Conservation (phyloP, 2,797 vertebrate species). For the Pampus argenteus region DNA sequence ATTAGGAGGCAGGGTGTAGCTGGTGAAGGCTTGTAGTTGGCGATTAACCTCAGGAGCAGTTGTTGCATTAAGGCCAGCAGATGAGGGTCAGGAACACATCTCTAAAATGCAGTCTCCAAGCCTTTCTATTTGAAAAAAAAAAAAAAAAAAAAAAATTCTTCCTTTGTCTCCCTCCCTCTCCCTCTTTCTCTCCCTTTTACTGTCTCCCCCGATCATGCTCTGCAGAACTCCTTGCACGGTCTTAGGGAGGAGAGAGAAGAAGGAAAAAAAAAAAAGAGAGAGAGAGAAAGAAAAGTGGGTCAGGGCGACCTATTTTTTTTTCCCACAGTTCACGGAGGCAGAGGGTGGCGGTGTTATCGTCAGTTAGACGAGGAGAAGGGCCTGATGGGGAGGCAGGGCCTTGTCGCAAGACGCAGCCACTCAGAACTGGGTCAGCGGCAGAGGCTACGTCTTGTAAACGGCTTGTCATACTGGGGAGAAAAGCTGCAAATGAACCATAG, state of each 20-base stretch:
- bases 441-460: constrained; percentile 85
- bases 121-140: no score
- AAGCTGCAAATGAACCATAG: constrained; percentile 86
- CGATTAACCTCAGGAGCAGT: constrained; percentile 53
- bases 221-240: constrained; percentile 80
- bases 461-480: constrained; percentile 83
- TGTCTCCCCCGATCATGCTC: constrained; percentile 81
- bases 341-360: constrained; percentile 86
- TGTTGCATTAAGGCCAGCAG: constrained; percentile 63
- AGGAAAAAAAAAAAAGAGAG: constrained; percentile 28
- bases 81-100: constrained; percentile 58
- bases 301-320: constrained; percentile 88
- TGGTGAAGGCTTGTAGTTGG: constrained; percentile 21
- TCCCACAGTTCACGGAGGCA: constrained; percentile 87
- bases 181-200: constrained; percentile 52
- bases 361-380: constrained; percentile 84
- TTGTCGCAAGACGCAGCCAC: constrained; percentile 83
- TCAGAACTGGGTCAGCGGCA: constrained; percentile 87
- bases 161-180: constrained; percentile 49
- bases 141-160: constrained; percentile 11
- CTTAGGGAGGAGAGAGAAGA: constrained; percentile 67
- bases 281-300: constrained; percentile 82
- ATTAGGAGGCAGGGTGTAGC: constrained; percentile 16
- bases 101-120: constrained; percentile 50
- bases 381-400: constrained; percentile 84